phyloP scores from a whole-genome alignment of 2,113 vertebrate species.

The Cygnus atratus region DNA sequence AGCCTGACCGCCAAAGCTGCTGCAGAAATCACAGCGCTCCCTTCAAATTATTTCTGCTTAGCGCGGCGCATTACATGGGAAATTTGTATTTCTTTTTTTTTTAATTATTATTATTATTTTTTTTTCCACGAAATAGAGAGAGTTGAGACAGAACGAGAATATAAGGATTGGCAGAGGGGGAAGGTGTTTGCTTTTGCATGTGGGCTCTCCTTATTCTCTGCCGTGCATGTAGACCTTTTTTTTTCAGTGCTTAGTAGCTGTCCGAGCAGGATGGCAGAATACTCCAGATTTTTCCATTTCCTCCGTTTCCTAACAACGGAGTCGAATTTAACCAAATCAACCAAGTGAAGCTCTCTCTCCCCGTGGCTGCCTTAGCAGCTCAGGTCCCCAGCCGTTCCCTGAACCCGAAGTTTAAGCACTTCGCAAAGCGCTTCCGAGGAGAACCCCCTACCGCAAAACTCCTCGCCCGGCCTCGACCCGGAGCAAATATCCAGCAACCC shows the following conservation, averaged over 20 bases:
- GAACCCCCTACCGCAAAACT: not conserved
- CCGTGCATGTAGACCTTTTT: not conserved
- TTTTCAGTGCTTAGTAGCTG: not conserved
- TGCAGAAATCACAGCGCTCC: not conserved
- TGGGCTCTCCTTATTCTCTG: not conserved
- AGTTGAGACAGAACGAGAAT: not conserved
- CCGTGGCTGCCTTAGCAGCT: not conserved
- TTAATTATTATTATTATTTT: not conserved
- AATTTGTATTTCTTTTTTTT: not conserved
- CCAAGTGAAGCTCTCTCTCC: fast-evolving
- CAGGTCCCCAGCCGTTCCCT: not conserved
- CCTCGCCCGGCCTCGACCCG: not conserved
- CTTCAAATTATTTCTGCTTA: not conserved
- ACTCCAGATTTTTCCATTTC: not conserved
- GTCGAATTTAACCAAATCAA: not conserved
- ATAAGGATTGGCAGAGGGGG: not conserved
- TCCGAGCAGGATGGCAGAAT: not conserved
- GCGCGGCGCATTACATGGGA: not conserved
- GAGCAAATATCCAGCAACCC: not conserved
- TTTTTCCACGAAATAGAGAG: not conserved
- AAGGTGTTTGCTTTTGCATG: not conserved
- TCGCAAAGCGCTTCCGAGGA: not conserved
- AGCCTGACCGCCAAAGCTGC: not conserved
- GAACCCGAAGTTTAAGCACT: not conserved
- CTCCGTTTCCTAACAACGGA: not conserved